Percentiles rank a stretch among this genome's conserved stretches.
Conservation (phyloP, 2,797 vertebrate genomes). For the Chaunax sp. region DNA sequence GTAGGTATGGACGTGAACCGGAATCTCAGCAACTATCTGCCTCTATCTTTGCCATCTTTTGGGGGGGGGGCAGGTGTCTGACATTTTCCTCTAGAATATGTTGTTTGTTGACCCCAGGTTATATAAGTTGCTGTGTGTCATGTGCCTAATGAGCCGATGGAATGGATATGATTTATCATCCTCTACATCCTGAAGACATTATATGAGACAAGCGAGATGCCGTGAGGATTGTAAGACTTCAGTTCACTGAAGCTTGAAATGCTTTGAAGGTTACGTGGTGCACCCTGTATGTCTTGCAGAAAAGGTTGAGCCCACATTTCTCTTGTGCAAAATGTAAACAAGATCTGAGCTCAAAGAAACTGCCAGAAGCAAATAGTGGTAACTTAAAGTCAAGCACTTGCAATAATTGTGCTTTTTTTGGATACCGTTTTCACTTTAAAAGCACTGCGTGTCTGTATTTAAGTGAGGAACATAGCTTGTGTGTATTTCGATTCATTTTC, state of each 20-base stretch:
- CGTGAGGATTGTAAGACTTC: no score
- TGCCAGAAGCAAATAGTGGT: not conserved
- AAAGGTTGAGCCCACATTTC: not conserved
- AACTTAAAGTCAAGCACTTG: not conserved
- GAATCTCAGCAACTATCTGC: no score
- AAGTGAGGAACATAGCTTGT: constrained; percentile 8
- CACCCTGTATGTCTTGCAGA: constrained; percentile 17
- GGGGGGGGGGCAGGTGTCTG: no score
- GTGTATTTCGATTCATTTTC: constrained; percentile 9
- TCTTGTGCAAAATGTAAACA: constrained; percentile 27
- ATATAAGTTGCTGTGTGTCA: no score
- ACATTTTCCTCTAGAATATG: no score
- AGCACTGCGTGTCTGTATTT: constrained; percentile 2
- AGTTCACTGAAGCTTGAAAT: not conserved
- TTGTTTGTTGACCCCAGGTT: no score
- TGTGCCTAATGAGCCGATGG: no score
- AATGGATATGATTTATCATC: no score
- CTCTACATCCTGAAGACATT: no score
- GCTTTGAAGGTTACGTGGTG: constrained; percentile 15
- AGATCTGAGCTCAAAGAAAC: constrained; percentile 1
- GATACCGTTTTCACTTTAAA: not conserved
- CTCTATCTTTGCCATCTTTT: no score
- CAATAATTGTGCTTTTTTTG: not conserved
- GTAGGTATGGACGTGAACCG: no score
- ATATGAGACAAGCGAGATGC: no score